These are phyloP conservation scores for Aegithalos caudatus DNA, from an alignment of 2,113 vertebrate genomes.

Conservation along the genomic window DNA sequence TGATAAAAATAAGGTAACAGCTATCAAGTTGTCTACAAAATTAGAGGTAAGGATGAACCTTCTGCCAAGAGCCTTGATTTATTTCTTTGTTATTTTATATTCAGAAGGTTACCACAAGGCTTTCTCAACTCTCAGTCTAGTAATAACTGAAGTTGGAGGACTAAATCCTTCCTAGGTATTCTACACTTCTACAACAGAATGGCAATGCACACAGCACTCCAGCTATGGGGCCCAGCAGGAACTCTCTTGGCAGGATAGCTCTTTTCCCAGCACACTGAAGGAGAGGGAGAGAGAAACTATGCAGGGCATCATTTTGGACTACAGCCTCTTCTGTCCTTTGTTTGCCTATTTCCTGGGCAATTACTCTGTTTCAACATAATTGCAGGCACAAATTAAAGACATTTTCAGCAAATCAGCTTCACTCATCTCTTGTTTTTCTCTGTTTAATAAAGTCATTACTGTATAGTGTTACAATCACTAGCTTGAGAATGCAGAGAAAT, in stretches of 20 bases:
- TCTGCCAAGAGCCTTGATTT: neutral
- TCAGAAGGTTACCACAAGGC: neutral
- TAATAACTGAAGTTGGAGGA: neutral
- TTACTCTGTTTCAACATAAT: neutral
- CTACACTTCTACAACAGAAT: neutral
- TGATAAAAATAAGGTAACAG: neutral
- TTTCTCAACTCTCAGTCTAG: neutral
- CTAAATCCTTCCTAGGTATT: neutral
- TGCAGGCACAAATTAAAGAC: neutral
- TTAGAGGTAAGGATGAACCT: neutral
- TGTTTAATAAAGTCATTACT: neutral
- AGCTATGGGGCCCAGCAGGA: neutral
- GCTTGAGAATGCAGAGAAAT: neutral
- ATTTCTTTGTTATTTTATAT: neutral
- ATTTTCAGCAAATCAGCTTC: neutral
- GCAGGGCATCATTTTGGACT: neutral
- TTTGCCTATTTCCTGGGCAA: neutral
- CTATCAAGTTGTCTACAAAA: neutral
- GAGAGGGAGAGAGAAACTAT: neutral
- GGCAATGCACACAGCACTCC: neutral
- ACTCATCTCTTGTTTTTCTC: neutral
- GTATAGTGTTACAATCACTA: neutral
- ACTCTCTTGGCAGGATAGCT: neutral
- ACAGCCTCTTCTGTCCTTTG: conserved; percentile 3
- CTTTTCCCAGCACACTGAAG: neutral